phyloP scores from a whole-genome alignment of 2,888 invertebrate species.

The Hydraecia micacea region DNA sequence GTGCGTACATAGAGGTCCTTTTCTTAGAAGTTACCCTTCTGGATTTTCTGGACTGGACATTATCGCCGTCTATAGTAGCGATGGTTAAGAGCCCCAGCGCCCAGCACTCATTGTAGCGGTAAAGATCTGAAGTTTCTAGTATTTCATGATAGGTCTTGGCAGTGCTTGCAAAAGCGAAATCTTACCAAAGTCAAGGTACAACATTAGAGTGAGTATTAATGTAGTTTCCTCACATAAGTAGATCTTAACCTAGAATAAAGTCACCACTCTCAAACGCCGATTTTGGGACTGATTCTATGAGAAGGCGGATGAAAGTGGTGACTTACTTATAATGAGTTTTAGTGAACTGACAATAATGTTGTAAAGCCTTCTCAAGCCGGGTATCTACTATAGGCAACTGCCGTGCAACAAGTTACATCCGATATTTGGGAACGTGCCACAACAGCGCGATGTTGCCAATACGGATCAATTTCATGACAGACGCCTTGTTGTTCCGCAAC shows the following conservation, averaged over 20 bases:
- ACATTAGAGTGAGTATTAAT: conserved; percentile 22
- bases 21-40: neutral
- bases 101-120: neutral
- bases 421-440: no score
- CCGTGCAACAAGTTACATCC: neutral
- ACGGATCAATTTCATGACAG: neutral
- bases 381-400: neutral
- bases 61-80: neutral
- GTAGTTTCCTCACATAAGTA: conserved; percentile 12
- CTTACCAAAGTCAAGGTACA: neutral
- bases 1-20: neutral
- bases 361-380: conserved; percentile 9
- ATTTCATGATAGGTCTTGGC: neutral
- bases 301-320: conserved; percentile 12
- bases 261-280: conserved; percentile 6
- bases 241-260: conserved; percentile 2
- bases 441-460: neutral
- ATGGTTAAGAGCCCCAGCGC: neutral
- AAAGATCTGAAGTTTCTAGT: neutral
- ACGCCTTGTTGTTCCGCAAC: neutral
- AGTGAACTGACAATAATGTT: neutral
- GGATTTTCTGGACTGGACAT: neutral
- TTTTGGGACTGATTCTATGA: neutral
- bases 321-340: neutral
- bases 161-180: neutral